Base-by-base conservation (phyloP, 2,888 invertebrate genomes). In the Gari tellinella region DNA sequence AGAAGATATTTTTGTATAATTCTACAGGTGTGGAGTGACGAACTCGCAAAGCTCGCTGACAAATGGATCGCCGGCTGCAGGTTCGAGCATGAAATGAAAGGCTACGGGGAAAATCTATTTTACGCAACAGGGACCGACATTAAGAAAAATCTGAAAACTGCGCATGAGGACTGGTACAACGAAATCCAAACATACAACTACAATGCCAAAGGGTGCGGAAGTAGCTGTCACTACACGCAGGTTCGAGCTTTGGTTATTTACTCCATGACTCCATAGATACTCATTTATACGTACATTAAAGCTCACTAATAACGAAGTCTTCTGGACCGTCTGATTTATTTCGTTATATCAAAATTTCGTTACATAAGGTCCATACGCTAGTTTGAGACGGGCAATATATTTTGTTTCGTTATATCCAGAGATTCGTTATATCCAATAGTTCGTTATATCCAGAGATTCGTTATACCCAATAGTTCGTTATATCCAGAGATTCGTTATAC, bases 141-240 rank as follows among this genome's bases (percentile, higher is more conserved):
- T 0, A 40, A 19, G 7, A 37, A 17, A 10, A 57, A 57, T 19
- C 52, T 76, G 14, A n/a, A 61, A 8, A 19, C 45, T 2, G 64
- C 68, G 2, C 31, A 72, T 51, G 15, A 64, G 15, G 49, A 57
- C 21, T 76, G 76, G 76, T 72, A 72, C 52, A 57, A 72, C 31
- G 76, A 76, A 26, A 72, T 62, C 4, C 64, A 68, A 1, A 0
- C 37, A 3, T 76, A 68, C 51, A 49, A 46, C 23, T 72, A 68
- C 48, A 26, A 26, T 1, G 45, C 43, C 0, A 66, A 70, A 21
- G 37, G 26, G 4, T 49, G 49, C 14, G 23, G 15, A 5, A 57
- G 38, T 0, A 58, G 72, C 52, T 60, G 68, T 10, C 76, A 76
- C 43, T 76, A 76, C 31, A 76, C 76, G 26, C 76, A 76, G 76